phyloP scores from a whole-genome alignment of 2,797 vertebrate species.

The Cygnus olor region DNA sequence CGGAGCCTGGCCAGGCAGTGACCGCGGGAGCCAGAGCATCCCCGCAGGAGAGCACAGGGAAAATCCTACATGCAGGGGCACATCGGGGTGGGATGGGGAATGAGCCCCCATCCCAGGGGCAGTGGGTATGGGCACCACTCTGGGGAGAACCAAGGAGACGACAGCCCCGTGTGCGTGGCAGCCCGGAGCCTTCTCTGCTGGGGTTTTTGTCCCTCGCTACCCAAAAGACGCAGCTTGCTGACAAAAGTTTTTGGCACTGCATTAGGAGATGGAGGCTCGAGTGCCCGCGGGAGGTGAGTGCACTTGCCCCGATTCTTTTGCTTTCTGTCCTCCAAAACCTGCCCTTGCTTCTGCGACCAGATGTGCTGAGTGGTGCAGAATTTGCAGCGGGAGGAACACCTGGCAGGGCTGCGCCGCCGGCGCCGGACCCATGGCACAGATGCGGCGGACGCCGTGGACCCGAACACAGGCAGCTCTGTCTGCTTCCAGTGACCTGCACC shows the following conservation, averaged over 20 bases:
- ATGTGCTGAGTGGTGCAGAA: background rate
- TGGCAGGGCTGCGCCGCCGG: background rate
- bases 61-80: too few relatives aligned
- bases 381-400: background rate
- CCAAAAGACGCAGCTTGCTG: background rate
- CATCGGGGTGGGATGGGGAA: background rate
- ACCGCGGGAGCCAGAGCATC: too few relatives aligned
- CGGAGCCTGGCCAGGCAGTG: background rate
- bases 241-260: background rate
- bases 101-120: too few relatives aligned
- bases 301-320: too few relatives aligned
- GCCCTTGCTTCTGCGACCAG: background rate
- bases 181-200: too few relatives aligned
- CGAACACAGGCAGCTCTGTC: slow-evolving; percentile 36
- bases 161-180: background rate
- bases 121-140: rapidly evolving
- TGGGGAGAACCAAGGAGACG: rapidly evolving
- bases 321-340: background rate
- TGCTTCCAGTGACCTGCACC: background rate
- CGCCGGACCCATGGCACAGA: background rate
- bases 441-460: rapidly evolving
- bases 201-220: background rate
- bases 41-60: background rate
- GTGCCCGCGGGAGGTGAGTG: too few relatives aligned
- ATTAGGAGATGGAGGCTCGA: rapidly evolving